Base-by-base conservation (phyloP, 2,113 vertebrate species). In the Calidris pygmaea region DNA sequence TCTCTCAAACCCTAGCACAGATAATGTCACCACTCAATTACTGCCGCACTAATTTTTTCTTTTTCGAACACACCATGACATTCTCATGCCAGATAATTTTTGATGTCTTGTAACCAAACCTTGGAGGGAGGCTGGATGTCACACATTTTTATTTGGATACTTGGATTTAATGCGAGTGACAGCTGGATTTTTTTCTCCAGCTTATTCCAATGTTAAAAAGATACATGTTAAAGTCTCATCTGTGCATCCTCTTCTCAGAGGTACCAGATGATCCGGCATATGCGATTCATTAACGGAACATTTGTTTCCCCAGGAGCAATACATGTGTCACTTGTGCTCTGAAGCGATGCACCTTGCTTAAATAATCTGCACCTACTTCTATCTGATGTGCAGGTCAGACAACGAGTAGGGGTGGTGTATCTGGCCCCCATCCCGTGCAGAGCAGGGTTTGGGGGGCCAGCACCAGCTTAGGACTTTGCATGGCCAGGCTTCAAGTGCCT, bases 171-270 rank as follows among this genome's bases (percentile, higher is more conserved):
- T 66, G 29, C 35, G 53, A 93, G 79, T 93, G 88, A 93, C 71
- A 93, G 83, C 52, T 97, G 62, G 47, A 67, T 87, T 93, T 84
- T 83, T 92, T 95, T 35, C 74, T 87, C 87, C 56, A 95, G 63
- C 37, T 80, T 95, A 70, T 55, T 95, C 41, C 77, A 85, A 21
- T 70, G 82, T 91, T 90, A 52, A n/a, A 80, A 77, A 71, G 37
- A 81, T 35, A 47, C 7, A 21, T 62, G 19, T 47, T 96, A 70
- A 91, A 77, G 67, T 84, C 63, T 80, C 66, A 83, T 41, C 56
- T 76, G 23, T 39, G 62, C 39, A 93, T 67, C 82, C 97, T 97
- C 82, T 90, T 90, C 62, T 48, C 43, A 32, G 63, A 93, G 45
- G 70, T 88, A 91, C 82, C 94, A 17, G 59, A 89, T 29, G 23